Base-by-base conservation (phyloP, 2,797 vertebrate genomes). In the Gephyroberyx darwinii region DNA sequence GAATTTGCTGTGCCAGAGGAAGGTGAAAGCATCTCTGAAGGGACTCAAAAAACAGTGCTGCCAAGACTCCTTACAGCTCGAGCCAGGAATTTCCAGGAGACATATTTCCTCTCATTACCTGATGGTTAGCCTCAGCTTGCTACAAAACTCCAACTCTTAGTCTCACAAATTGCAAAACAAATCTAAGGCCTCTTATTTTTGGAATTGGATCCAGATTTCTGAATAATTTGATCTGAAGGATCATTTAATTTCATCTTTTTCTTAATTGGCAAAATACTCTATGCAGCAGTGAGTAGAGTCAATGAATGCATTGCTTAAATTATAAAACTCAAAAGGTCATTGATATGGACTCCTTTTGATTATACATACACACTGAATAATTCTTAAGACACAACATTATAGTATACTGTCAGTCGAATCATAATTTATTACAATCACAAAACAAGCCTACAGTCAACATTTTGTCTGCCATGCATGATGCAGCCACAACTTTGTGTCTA, bases 371-470 rank as follows among this genome's bases (percentile, higher is more conserved):
- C 45, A 2, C 51, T 79, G 35, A 78, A 82, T 80, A 71, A 87
- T 85, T 84, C 60, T 84, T 59, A 51, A 14, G 33, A 63, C 69
- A 84, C 81, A 52, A 76, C 82, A 81, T 68, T 61, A 69, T 57
- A 43, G 69, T 56, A 75, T 65, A 47, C 33, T 75, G 51, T 77
- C 65, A 65, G 63, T 75, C 65, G 70, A 30, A 74, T 60, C 16
- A 35, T 61, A 45, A 56, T 71, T 71, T 60, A 59, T 53, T 33
- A 16, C 31, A 43, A 64, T 63, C 56, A 72, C 51, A 63, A 72
- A 71, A 35, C 61, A 39, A 72, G 48, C 35, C 53, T 4, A 16
- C 14, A 45, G 43, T 16, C 43, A 45, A 45, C 43, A 45, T 50
- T 65, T 63, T 53, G 52, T 69, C 43, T 45, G 43, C 14, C 43